Evolutionary conservation across 2,113 vertebrate genomes (phyloP).

Genomic region (Tricholaema leucomelas): DNA sequence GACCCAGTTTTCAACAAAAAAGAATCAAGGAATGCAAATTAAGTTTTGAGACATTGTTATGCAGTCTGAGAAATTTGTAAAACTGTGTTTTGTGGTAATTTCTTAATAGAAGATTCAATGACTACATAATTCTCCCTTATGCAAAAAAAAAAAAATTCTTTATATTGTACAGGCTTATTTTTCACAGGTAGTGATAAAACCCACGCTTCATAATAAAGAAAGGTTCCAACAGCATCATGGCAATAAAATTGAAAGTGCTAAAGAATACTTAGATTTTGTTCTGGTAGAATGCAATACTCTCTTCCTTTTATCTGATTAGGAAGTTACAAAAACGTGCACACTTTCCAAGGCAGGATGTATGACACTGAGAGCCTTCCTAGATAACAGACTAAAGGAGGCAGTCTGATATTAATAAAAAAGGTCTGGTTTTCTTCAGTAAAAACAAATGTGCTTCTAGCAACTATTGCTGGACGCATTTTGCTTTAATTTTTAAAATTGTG

Average conservation of each 20-base stretch:
- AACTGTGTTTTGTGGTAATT: conserved; percentile 75
- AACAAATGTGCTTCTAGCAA: neutral
- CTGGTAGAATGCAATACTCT: neutral
- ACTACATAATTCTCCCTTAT: conserved; percentile 65
- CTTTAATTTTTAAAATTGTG: conserved; percentile 13
- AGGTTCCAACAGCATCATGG: neutral
- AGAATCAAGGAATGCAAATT: conserved; percentile 83
- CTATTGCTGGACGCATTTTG: neutral
- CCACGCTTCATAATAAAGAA: conserved; percentile 22
- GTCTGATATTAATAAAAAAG: conserved; percentile 36
- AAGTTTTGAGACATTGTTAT: conserved; percentile 80
- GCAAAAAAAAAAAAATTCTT: conserved; percentile 39
- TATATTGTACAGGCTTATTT: conserved; percentile 60
- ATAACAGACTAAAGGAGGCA: conserved; percentile 52
- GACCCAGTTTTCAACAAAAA: conserved; percentile 85
- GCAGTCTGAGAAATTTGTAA: conserved; percentile 77
- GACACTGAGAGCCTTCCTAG: neutral
- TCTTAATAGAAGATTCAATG: conserved; percentile 75
- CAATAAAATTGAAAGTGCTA: conserved; percentile 7
- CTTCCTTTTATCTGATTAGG: neutral
- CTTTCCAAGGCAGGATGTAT: neutral
- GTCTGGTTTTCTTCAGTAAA: neutral
- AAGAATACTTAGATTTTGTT: neutral
- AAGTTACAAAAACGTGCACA: conserved; percentile 16
- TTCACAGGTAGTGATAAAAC: conserved; percentile 70